These are phyloP conservation scores for Acanthisitta chloris DNA, from an alignment of 2,113 vertebrate genomes.

Conservation along the genomic window DNA sequence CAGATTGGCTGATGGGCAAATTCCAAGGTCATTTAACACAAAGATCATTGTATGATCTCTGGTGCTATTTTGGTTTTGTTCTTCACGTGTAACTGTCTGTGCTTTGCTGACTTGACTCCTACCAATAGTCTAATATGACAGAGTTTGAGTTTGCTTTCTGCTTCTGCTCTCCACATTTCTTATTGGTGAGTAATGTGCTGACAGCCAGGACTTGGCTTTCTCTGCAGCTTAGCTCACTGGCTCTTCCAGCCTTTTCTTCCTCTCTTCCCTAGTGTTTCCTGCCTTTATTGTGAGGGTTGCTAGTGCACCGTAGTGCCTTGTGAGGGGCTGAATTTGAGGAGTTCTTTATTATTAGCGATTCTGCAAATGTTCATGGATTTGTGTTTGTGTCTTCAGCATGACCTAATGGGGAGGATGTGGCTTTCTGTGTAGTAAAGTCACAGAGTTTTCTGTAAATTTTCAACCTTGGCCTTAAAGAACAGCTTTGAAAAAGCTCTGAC, in stretches of 20 bases:
- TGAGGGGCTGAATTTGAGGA: background rate
- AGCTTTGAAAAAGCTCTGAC: background rate
- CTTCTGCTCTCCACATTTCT: conserved; percentile 58
- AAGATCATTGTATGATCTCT: background rate
- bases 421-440: background rate
- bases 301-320: background rate
- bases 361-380: background rate
- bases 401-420: background rate
- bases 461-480: background rate
- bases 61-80: background rate
- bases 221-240: background rate
- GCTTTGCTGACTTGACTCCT: conserved; percentile 43
- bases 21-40: background rate
- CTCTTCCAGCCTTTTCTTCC: conserved; percentile 1
- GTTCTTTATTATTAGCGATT: background rate
- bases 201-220: conserved; percentile 14
- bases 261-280: background rate
- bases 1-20: background rate
- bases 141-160: conserved; percentile 27
- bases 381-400: background rate
- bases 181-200: conserved; percentile 69
- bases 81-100: conserved; percentile 45
- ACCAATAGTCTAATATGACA: conserved; percentile 11
- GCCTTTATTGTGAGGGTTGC: conserved; percentile 43
- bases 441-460: background rate